Percentiles rank a stretch among this genome's conserved stretches.
Conservation (phyloP, 1,140 invertebrate genomes). For the Dufourea novaeangliae region DNA sequence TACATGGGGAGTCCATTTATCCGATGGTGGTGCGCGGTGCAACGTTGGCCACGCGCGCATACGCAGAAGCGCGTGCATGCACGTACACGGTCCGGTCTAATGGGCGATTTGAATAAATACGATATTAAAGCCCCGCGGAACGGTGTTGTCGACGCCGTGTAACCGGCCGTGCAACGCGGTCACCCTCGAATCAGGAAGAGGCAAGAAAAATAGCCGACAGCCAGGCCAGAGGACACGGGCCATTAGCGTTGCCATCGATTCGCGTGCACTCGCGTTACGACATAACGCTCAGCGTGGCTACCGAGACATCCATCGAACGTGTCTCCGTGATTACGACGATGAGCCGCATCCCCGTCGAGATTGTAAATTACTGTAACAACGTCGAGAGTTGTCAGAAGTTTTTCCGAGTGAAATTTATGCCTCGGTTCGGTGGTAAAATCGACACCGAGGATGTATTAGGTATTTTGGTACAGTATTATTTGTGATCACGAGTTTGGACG, state of each 20-base stretch:
- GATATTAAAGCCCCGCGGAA: constrained; percentile 56
- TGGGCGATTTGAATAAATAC: constrained; percentile 64
- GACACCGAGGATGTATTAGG: too few species aligned
- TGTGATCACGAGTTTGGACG: too few species aligned
- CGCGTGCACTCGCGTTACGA: constrained; percentile 30
- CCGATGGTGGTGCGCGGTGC: not conserved
- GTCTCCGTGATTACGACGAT: constrained; percentile 30
- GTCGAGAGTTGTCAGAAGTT: not conserved
- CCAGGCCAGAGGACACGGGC: constrained; percentile 39
- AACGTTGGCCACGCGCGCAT: not conserved
- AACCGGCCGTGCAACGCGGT: constrained; percentile 48
- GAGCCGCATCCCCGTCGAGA: not conserved
- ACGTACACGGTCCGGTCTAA: constrained; percentile 29
- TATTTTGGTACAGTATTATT: too few species aligned
- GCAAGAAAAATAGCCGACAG: constrained; percentile 57
- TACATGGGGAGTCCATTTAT: constrained; percentile 64
- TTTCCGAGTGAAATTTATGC: too few species aligned
- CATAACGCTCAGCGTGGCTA: constrained; percentile 49
- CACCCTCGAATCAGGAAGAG: constrained; percentile 55
- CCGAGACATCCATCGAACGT: constrained; percentile 19
- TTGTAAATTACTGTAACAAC: constrained; percentile 38
- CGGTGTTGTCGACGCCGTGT: constrained; percentile 52
- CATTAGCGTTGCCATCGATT: constrained; percentile 60
- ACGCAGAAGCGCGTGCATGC: not conserved
- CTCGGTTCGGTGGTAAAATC: too few species aligned